Base-by-base conservation (phyloP, 2,888 invertebrate genomes). In the Alcis repandata region DNA sequence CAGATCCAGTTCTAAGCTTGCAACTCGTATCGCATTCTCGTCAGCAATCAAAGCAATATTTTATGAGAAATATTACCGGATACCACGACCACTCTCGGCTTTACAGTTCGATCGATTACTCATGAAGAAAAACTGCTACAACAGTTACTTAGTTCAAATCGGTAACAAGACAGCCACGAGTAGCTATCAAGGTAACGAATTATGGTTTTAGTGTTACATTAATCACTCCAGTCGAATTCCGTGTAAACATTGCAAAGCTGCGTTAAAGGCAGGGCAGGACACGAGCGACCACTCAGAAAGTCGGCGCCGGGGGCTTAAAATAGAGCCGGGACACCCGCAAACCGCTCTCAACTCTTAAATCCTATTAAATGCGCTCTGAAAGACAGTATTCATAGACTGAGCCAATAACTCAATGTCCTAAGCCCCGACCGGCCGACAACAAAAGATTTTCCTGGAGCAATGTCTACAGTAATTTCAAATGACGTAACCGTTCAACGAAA, bases 251-350 rank as follows among this genome's bases (percentile, higher is more conserved):
- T 53, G 48, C 15, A 40, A 68, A 68, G 54, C 54, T 63, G 27
- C 27, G 53, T 68, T 58, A 52, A 45, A 51, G 56, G 71, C 69
- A 68, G 70, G 60, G 72, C 76, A 71, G 76, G 83, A 91, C 91
- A 90, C 75, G 83, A 84, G 83, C 89, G 85, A 87, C 89, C 90
- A 90, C 91, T 91, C 84, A 83, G 80, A 80, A 81, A 82, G 84
- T 85, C 84, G 80, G 78, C 79, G 79, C 82, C 79, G 78, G 73
- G 72, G 72, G 87, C 87, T 87, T 87, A 84, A 88, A 88, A 88
- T 84, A 83, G 80, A 82, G 79, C 72, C 71, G 65, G 62, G 77
- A 74, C 76, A 80, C 79, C 83, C 84, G 81, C 86, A 85, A 86
- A 83, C 84, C 84, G 78, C 84, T 83, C 79, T 72, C 83, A 81